A percentile compares a stretch with the other conserved stretches of the same genome.
Conservation (phyloP, 2,797 vertebrate genomes). For the Selene dorsalis region DNA sequence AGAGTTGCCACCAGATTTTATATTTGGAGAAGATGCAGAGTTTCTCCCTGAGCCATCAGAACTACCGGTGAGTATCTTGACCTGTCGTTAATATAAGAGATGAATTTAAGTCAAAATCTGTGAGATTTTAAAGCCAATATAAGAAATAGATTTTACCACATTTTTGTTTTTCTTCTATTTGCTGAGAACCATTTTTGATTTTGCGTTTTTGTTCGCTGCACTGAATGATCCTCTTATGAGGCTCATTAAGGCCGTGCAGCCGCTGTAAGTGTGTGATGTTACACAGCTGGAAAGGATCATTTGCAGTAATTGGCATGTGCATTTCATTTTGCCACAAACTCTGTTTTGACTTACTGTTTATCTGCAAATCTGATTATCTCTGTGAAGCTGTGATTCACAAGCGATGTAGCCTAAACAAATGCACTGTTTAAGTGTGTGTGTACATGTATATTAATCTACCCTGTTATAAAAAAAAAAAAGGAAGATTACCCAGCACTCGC, state of each 20-base stretch:
- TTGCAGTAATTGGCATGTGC: slow-evolving; percentile 27
- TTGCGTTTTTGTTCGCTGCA: background rate
- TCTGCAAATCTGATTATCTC: slow-evolving; percentile 36
- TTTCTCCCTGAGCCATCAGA: slow-evolving; percentile 96
- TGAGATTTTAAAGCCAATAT: background rate
- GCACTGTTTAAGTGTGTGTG: background rate
- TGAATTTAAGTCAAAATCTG: background rate
- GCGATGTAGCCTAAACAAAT: slow-evolving; percentile 38
- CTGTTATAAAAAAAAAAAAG: slow-evolving; percentile 30
- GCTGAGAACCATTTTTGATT: background rate
- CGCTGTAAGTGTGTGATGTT: background rate
- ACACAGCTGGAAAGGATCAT: slow-evolving; percentile 19
- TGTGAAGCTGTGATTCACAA: slow-evolving; percentile 28
- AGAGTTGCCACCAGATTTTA: slow-evolving; percentile 97
- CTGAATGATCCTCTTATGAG: slow-evolving; percentile 12
- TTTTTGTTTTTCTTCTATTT: slow-evolving; percentile 12
- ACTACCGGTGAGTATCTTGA: slow-evolving; percentile 88
- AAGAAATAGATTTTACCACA: slow-evolving; percentile 1
- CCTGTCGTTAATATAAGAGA: background rate
- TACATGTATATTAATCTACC: slow-evolving; percentile 17
- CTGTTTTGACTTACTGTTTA: slow-evolving; percentile 54
- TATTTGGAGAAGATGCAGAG: slow-evolving; percentile 98
- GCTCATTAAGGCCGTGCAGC: slow-evolving; percentile 2
- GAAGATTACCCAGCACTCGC: background rate
- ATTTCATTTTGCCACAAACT: background rate